Evolutionary conservation across 2,797 vertebrate genomes (phyloP), one percentile per base, ranked within the genome.

Genomic region (Pipistrellus kuhlii): DNA sequence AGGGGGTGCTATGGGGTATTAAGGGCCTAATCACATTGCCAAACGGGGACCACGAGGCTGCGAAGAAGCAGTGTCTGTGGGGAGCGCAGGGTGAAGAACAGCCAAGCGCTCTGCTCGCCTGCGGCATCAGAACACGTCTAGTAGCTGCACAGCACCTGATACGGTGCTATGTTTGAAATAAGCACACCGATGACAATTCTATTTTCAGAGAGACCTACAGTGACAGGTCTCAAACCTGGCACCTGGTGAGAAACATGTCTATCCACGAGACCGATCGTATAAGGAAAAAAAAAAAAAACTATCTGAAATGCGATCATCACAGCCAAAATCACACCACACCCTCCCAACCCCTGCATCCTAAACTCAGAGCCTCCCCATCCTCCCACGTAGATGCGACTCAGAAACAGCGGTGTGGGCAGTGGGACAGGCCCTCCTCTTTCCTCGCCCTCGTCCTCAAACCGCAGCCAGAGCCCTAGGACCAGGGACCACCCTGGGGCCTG

Each of bases 171-270:
- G 23, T 93, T 41, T 90, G 57, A 91, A 93, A 82, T 48, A 78
- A 88, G 30, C 3, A 2, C 41, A 92, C 66, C 21, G 76, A 0
- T 55, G 78, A 92, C 82, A 96, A 75, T 85, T 77, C 84, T 85
- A 69, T 90, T 96, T 95, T 95, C 75, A 83, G 75, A 92, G 30
- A 88, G 69, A 85, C 57, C 30, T 59, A 13, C 15, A 25, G 75
- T 3, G 30, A 85, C 75, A 55, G n/a, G 73, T 46, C 81, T 73
- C 76, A 80, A 64, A 82, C 32, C 6, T 92, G 64, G 77, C 23
- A 41, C 23, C 73, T 64, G n/a, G 75, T 78, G 55, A 97, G 93
- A 95, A 91, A 81, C 17, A 51, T 23, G 12, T 89, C 41, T 32
- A 41, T 4, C 69, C 27, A 17, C 46, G 44, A 87, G 51, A 83